Evolutionary conservation across 1,140 invertebrate genomes (phyloP).

Genomic region (Odontomachus brunneus): DNA sequence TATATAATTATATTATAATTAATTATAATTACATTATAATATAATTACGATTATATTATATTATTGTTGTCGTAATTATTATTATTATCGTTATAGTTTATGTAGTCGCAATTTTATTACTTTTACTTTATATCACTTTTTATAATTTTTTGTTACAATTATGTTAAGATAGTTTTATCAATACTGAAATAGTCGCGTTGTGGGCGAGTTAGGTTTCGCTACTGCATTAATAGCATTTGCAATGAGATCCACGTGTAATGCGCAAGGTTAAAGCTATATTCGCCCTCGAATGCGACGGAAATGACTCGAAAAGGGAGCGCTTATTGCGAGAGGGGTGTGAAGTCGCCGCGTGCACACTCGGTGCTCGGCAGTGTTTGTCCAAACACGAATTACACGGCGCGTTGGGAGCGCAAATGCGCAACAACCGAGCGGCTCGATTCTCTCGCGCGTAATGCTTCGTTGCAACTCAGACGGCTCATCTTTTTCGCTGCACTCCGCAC

Average conservation of each 20-base stretch:
- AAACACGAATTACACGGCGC: slow-evolving; percentile 7
- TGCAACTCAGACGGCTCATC: not conserved
- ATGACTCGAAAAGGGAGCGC: slow-evolving; percentile 34
- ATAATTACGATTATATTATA: too few species aligned
- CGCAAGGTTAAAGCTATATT: slow-evolving; percentile 4
- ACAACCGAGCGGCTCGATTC: not conserved
- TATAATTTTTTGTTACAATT: too few species aligned
- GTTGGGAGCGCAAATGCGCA: slow-evolving; percentile 7
- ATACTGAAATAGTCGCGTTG: too few species aligned
- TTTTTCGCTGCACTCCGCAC: not conserved
- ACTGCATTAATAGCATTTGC: slow-evolving; percentile 11
- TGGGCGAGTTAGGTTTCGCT: too few species aligned
- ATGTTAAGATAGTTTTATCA: too few species aligned
- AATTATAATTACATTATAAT: too few species aligned
- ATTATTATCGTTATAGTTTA: not conserved
- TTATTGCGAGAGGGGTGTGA: slow-evolving; percentile 15
- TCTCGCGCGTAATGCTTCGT: not conserved
- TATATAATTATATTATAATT: too few species aligned
- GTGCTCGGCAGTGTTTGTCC: not conserved
- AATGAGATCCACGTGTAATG: slow-evolving; percentile 5
- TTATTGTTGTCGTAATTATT: too few species aligned
- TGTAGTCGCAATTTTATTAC: slow-evolving; percentile 12
- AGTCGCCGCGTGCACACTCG: not conserved
- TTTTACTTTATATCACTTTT: too few species aligned
- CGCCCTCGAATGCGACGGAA: slow-evolving; percentile 27